Percentiles rank a stretch among this genome's conserved stretches.
These are phyloP conservation scores for Mimas tiliae DNA, from an alignment of 2,888 invertebrate genomes.

Conservation along the genomic window DNA sequence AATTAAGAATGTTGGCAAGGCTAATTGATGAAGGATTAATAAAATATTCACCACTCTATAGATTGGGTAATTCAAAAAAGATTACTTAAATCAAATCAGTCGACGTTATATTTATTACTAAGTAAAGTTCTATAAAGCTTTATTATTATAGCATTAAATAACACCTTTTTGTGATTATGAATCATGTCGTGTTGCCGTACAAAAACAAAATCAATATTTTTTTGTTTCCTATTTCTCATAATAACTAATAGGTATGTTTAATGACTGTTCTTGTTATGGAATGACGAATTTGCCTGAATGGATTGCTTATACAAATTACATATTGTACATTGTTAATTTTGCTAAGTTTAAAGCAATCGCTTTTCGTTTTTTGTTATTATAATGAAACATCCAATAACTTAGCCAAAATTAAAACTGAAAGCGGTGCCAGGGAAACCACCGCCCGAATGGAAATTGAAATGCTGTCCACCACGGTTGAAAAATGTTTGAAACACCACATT, in stretches of 20 bases:
- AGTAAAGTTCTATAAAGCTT: slow-evolving; percentile 32
- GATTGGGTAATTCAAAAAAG: slow-evolving; percentile 33
- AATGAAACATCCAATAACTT: slow-evolving; percentile 48
- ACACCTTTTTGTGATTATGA: not conserved
- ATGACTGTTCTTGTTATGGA: slow-evolving; percentile 9
- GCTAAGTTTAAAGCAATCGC: slow-evolving; percentile 1
- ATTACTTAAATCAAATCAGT: slow-evolving; percentile 73
- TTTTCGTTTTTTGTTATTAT: slow-evolving; percentile 20
- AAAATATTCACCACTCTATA: slow-evolving; percentile 2
- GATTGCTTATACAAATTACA: not conserved
- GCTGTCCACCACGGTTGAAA: slow-evolving; percentile 86
- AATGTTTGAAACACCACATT: slow-evolving; percentile 94
- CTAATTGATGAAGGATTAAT: not conserved
- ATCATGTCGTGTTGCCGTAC: not conserved
- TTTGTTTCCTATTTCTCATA: not conserved
- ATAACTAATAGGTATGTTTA: not conserved
- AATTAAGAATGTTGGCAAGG: not conserved
- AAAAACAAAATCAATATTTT: slow-evolving; percentile 2
- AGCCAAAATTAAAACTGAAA: slow-evolving; percentile 89
- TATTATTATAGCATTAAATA: not conserved
- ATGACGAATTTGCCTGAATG: slow-evolving; percentile 6
- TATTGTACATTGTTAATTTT: slow-evolving; percentile 9
- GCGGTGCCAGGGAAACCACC: slow-evolving; percentile 85
- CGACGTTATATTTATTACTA: slow-evolving; percentile 53
- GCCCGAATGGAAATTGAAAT: slow-evolving; percentile 82